These are phyloP conservation scores for Gephyroberyx darwinii DNA, from an alignment of 2,797 vertebrate species.

Conservation along the genomic window DNA sequence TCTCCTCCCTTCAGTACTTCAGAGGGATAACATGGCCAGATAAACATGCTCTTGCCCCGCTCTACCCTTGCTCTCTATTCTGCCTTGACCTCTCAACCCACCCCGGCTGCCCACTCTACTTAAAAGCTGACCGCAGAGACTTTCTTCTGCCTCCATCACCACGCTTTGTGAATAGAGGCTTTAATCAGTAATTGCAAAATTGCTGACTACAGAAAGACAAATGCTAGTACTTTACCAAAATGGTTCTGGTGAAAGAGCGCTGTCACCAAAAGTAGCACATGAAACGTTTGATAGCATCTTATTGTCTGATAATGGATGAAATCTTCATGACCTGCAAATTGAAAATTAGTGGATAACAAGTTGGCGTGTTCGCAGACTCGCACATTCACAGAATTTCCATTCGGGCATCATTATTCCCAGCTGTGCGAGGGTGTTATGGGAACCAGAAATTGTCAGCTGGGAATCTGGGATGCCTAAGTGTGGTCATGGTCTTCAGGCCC, in stretches of 20 bases:
- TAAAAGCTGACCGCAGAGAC: slow-evolving; percentile 33
- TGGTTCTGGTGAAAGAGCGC: background rate
- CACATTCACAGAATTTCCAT: slow-evolving; percentile 50
- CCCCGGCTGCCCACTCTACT: slow-evolving; percentile 61
- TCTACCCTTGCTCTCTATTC: slow-evolving; percentile 64
- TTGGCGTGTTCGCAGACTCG: slow-evolving; percentile 17
- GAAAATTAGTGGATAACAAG: background rate
- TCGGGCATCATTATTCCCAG: slow-evolving; percentile 56
- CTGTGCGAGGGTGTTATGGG: slow-evolving; percentile 66
- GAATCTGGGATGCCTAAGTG: slow-evolving; percentile 57
- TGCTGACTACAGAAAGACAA: background rate
- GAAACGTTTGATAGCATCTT: no score
- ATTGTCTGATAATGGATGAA: background rate
- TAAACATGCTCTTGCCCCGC: slow-evolving; percentile 68
- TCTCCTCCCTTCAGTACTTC: slow-evolving; percentile 71
- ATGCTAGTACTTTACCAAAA: slow-evolving; percentile 5
- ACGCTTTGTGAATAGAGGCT: slow-evolving; percentile 15
- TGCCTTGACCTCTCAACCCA: slow-evolving; percentile 66
- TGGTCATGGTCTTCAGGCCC: slow-evolving; percentile 40
- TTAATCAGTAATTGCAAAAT: slow-evolving; percentile 8
- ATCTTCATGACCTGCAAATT: background rate
- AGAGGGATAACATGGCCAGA: slow-evolving; percentile 76
- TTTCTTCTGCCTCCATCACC: slow-evolving; percentile 11
- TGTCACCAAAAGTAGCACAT: background rate
- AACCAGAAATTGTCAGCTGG: slow-evolving; percentile 71